Conservation (phyloP, 1,140 invertebrate genomes). For the Caenorhabditis tropicalis region DNA sequence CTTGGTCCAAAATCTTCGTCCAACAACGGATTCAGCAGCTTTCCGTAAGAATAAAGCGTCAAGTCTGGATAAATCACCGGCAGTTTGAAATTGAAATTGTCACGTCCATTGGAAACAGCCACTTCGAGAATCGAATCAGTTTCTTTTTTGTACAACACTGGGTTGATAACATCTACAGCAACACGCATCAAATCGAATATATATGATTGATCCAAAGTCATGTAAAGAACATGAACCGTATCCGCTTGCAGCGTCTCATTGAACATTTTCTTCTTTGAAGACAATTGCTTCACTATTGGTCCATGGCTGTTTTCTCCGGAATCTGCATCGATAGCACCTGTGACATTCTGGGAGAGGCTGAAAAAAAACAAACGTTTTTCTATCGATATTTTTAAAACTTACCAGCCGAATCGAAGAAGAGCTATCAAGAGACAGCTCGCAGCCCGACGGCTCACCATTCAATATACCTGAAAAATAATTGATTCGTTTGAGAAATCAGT, state of each 20-base stretch:
- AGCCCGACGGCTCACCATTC: neutral
- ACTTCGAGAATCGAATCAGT: neutral
- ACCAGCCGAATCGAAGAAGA: neutral
- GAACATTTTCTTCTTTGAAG: neutral
- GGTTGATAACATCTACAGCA: neutral
- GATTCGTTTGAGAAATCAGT: neutral
- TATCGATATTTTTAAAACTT: neutral
- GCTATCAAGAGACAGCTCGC: neutral
- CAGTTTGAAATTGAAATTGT: neutral
- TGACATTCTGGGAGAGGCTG: neutral
- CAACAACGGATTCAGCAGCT: neutral
- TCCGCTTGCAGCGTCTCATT: neutral
- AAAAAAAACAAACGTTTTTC: neutral
- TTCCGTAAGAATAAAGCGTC: neutral
- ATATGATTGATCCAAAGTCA: neutral
- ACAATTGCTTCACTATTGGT: neutral
- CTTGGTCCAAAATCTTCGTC: neutral
- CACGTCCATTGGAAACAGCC: conserved; percentile 7
- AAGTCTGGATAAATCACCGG: neutral
- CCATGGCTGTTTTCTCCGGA: neutral
- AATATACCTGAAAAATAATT: neutral
- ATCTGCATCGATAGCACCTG: neutral
- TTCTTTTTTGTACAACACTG: neutral
- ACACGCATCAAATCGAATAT: neutral
- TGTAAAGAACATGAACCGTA: neutral